These are phyloP conservation scores for Philaenus spumarius DNA, from an alignment of 1,140 invertebrate genomes.

Conservation along the genomic window DNA sequence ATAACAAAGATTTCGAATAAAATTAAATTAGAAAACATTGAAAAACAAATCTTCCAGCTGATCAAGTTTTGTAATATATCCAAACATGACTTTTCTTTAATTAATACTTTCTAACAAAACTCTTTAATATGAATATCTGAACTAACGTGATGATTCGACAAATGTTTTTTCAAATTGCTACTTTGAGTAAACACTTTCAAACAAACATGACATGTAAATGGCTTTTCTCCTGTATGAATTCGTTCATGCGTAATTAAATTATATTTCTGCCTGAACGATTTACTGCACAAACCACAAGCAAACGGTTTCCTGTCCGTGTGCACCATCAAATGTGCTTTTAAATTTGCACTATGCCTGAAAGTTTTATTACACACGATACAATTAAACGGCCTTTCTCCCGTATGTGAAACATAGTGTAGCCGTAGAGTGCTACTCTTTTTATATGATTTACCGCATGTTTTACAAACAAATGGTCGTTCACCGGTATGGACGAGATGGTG, in stretches of 20 bases:
- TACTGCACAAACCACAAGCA: constrained; percentile 71
- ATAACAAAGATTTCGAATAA: no score
- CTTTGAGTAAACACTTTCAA: constrained; percentile 68
- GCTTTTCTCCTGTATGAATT: constrained; percentile 68
- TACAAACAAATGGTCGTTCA: constrained; percentile 47
- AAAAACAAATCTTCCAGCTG: no score
- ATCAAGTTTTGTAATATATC: no score
- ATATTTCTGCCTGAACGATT: constrained; percentile 76
- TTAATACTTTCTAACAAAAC: no score
- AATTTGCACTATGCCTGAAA: neutral
- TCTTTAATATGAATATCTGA: no score
- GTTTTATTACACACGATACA: neutral
- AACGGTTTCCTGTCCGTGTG: constrained; percentile 78
- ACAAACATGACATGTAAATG: constrained; percentile 57
- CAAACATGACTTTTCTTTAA: no score
- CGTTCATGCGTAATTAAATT: constrained; percentile 66
- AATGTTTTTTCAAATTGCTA: constrained; percentile 3
- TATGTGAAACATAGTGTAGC: constrained; percentile 13
- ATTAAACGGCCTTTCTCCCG: neutral
- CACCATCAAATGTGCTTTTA: constrained; percentile 62
- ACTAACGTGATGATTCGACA: neutral
- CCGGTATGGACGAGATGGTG: constrained; percentile 44
- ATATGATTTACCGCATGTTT: constrained; percentile 44
- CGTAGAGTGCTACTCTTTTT: constrained; percentile 7
- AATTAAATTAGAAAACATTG: no score